These are phyloP conservation scores for Triplophysa yarkandensis DNA, from an alignment of 2,797 vertebrate species.

Conservation along the genomic window DNA sequence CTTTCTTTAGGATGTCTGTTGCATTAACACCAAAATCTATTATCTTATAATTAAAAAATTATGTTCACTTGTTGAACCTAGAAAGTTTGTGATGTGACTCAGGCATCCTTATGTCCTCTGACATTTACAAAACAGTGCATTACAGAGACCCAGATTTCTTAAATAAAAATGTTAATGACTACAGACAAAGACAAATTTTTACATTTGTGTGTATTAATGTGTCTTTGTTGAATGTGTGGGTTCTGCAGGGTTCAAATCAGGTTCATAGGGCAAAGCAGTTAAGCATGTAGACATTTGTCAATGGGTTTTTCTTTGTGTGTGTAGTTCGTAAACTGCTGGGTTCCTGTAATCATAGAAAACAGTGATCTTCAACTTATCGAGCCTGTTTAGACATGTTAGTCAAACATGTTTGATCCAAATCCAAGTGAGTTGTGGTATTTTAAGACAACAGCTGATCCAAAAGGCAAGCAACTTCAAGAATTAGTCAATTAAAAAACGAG, in stretches of 20 bases:
- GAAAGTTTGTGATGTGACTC: too few relatives aligned
- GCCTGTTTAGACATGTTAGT: slow-evolving; percentile 50
- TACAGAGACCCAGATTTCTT: background rate
- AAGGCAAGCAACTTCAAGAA: background rate
- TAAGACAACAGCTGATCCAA: background rate
- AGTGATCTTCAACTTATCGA: slow-evolving; percentile 43
- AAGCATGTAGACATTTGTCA: slow-evolving; percentile 60
- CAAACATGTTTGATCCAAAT: background rate
- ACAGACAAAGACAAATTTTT: slow-evolving; percentile 4
- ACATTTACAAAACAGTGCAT: too few relatives aligned
- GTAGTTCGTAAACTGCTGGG: slow-evolving; percentile 34
- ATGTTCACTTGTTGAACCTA: too few relatives aligned
- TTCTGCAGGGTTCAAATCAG: slow-evolving; percentile 49
- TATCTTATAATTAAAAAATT: too few relatives aligned
- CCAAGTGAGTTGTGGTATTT: background rate
- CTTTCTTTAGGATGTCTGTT: background rate
- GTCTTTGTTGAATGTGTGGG: slow-evolving; percentile 5
- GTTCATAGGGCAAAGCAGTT: slow-evolving; percentile 61
- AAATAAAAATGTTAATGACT: background rate
- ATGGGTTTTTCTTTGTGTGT: slow-evolving; percentile 45
- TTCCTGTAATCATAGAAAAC: slow-evolving; percentile 57
- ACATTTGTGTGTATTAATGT: slow-evolving; percentile 11
- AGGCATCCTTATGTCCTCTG: too few relatives aligned
- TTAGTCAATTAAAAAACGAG: too few relatives aligned
- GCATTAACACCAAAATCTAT: background rate